phyloP scores from a whole-genome alignment of 2,113 vertebrate genomes.

The Sorex araneus region DNA sequence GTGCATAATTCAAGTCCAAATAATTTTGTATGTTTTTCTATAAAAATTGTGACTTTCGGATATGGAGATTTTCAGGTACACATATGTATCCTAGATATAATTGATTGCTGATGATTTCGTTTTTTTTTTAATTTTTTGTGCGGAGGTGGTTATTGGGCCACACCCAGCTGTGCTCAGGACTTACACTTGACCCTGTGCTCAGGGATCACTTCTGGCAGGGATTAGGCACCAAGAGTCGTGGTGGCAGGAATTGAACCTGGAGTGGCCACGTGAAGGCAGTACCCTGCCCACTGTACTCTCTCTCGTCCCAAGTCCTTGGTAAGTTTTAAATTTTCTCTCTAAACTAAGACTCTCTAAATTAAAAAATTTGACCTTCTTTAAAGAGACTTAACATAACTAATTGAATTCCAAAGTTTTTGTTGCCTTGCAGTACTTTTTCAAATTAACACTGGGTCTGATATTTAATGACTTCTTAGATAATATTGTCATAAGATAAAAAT shows the following conservation, averaged over 20 bases:
- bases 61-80: background rate
- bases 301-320: too few species aligned
- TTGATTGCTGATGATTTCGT: background rate
- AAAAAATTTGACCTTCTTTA: constrained; percentile 40
- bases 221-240: too few species aligned
- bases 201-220: too few species aligned
- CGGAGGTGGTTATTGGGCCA: background rate
- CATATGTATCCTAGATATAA: background rate
- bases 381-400: background rate
- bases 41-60: background rate
- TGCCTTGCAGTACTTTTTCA: background rate
- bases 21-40: constrained; percentile 3
- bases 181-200: too few species aligned
- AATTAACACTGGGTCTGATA: background rate
- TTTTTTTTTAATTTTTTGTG: background rate
- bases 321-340: background rate
- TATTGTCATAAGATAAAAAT: background rate
- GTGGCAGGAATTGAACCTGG: too few species aligned
- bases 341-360: constrained; percentile 41
- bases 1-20: constrained; percentile 7
- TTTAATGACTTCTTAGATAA: constrained; percentile 35
- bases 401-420: constrained; percentile 21
- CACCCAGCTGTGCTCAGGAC: too few species aligned
- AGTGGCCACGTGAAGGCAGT: too few species aligned
- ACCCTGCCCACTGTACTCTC: too few species aligned